phyloP scores from a whole-genome alignment of 2,113 vertebrate genomes.

The Mohoua ochrocephala region DNA sequence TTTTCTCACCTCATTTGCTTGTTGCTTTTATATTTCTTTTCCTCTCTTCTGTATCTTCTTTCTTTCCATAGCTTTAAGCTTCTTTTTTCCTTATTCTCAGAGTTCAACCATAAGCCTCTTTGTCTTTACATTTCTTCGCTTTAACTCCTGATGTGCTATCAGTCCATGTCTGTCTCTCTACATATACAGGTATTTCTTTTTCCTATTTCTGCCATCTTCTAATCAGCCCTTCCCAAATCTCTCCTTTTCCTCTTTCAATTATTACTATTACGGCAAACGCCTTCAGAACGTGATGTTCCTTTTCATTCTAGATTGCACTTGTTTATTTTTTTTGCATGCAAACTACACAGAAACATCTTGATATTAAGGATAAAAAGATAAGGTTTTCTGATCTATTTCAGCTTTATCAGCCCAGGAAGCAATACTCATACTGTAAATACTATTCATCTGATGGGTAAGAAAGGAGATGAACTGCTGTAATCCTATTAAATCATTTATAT shows the following conservation, averaged over 20 bases:
- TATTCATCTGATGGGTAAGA: neutral
- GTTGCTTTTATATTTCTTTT: neutral
- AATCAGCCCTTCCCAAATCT: neutral
- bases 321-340: neutral
- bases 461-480: neutral
- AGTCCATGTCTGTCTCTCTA: neutral
- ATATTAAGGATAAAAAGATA: neutral
- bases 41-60: neutral
- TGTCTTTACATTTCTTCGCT: neutral
- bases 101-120: neutral
- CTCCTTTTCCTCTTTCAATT: neutral
- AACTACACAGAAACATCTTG: neutral
- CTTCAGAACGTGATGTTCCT: neutral
- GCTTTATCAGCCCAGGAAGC: neutral
- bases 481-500: neutral
- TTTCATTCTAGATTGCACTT: neutral
- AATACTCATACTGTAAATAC: neutral
- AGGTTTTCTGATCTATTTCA: neutral
- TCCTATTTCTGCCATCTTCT: neutral
- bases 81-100: neutral
- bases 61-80: neutral
- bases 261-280: neutral
- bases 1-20: neutral
- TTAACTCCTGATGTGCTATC: neutral
- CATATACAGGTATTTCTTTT: neutral